Base-by-base conservation (phyloP, 2,797 vertebrate species). In the Rhincodon typus region DNA sequence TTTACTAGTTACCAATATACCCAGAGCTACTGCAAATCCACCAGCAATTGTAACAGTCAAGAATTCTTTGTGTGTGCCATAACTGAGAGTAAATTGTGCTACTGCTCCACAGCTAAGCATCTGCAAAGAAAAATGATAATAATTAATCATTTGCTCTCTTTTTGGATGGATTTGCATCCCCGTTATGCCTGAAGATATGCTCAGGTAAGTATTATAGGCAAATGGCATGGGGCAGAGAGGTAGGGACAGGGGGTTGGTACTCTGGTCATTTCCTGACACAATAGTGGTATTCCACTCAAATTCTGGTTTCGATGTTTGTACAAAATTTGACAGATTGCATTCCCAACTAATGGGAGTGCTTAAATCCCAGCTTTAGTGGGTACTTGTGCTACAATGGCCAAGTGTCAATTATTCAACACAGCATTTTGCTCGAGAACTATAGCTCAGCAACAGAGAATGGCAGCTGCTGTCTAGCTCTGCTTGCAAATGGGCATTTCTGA, bases 31-130 rank as follows among this genome's bases (percentile, higher is more conserved):
- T 8, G 98, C 98, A 0, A 99, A 99, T 96, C 99, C 99, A 0
- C 99, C 99, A 94, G 99, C 98, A 96, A 99, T 97, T 97, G 99
- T 99, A 96, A 99, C 98, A 2, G 99, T 98, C 96, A 99, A 97
- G 97, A 99, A 99, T 90, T 97, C 97, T 96, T 98, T 99, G 13
- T 99, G 98, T 62, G 96, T 96, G 7, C 98, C 99, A 25, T 46
- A 96, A 66, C 99, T 99, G 96, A 99, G 98, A 13, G 98, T 96
- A 0, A 97, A 96, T 96, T 99, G 99, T 0, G 99, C 99, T 95
- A 99, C 97, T 0, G 99, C 98, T 86, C 99, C 99, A 87, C 99
- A 99, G 96, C 99, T 99, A 95, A 99, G 99, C 98, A 99, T 98
- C 99, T 99, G 98, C 95, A 95, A 95, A 95, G 69, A 96, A 13